Evolutionary conservation across 1,140 invertebrate species (phyloP), one percentile per base, ranked within the genome.

Genomic region (Bombus haemorrhoidalis): DNA sequence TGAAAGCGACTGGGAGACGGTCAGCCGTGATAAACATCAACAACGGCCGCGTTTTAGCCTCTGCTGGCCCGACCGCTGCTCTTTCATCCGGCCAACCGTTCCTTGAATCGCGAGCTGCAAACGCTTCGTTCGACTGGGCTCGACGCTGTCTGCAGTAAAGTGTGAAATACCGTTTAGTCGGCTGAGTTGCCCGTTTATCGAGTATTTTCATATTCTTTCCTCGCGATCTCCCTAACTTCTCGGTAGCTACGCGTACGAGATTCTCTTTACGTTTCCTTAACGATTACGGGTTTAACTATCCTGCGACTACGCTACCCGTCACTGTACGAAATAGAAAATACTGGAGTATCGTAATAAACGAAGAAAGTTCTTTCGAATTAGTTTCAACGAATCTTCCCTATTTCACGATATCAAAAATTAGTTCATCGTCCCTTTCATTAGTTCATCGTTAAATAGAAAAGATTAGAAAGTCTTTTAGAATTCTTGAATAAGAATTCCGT

Each of bases 71-170:
- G 74, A 39, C 74, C 39, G 47, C 12, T 76, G 74, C 74, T 76
- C 74, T 76, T 76, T 76, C 74, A 76, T 76, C 34, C 74, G 34
- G 25, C 47, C 74, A 59, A 34, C 74, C n/a, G 53, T 34, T 59
- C 53, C 74, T 59, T 59, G 74, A 76, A 76, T 76, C 74, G 53
- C 43, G 22, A 28, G 3, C 73, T 34, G 18, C 47, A 57, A 75
- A 53, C 47, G 47, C 47, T 74, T 25, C 73, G 73, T 53, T 57
- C 73, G 32, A 57, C 73, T 22, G 43, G 10, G 34, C 8, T 73
- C 6, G 0, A 72, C 69, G 28, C 37, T 10, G 34, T 22, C 53
- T 15, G 34, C 74, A 18, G 13, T n/a, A 12, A 34, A 28, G 25
- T 41, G 53, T 76, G 34, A 37, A 76, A 76, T 76, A 32, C 15